These are phyloP conservation scores for Camelus bactrianus DNA, from an alignment of 2,113 vertebrate genomes.

Conservation along the genomic window DNA sequence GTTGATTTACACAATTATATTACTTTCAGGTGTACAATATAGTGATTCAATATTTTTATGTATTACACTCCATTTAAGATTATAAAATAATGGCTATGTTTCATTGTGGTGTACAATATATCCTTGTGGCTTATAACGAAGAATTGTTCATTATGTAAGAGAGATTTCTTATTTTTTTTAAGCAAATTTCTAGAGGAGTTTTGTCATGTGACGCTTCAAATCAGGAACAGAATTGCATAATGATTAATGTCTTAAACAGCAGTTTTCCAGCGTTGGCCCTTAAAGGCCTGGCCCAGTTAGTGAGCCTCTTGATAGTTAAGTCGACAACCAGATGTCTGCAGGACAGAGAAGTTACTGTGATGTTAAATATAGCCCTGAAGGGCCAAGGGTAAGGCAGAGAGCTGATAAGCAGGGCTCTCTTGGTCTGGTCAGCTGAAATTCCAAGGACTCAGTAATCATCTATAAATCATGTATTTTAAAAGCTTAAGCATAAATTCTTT, in stretches of 20 bases:
- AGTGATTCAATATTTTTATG: background rate
- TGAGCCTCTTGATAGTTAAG: background rate
- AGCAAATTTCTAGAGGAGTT: background rate
- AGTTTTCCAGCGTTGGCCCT: constrained; percentile 1
- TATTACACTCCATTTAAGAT: background rate
- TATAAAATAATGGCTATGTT: background rate
- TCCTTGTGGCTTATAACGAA: background rate
- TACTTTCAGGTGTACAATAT: background rate
- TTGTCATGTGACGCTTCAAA: background rate
- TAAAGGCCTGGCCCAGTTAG: constrained; percentile 12
- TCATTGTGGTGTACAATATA: background rate
- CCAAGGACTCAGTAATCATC: background rate
- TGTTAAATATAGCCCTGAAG: background rate
- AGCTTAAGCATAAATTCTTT: background rate
- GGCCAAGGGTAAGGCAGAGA: background rate
- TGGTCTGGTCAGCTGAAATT: background rate
- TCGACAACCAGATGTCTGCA: background rate
- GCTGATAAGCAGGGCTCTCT: background rate
- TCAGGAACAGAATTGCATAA: background rate
- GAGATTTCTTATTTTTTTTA: background rate
- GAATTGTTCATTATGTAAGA: background rate
- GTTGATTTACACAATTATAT: background rate
- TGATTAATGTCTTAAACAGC: background rate
- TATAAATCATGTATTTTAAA: background rate
- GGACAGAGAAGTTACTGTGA: background rate